Evolutionary conservation across 2,113 vertebrate species (phyloP).

Genomic region (Syngnathus scovelli): DNA sequence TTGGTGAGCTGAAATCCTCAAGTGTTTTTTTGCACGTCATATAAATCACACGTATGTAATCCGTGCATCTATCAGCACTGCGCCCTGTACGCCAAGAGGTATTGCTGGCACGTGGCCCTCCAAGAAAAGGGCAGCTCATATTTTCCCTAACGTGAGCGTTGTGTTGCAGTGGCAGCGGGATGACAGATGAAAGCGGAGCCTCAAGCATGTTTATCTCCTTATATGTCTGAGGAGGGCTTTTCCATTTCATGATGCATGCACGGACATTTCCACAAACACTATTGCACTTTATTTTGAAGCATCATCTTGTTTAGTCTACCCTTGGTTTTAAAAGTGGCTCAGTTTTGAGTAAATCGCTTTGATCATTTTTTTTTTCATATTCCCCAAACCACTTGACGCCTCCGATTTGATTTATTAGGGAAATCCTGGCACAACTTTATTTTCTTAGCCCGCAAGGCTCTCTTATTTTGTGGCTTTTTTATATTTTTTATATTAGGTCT

Average conservation of each 20-base stretch:
- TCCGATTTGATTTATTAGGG: not conserved
- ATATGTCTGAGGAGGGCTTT: constrained; percentile 54
- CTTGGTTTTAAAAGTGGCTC: no score
- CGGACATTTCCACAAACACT: constrained; percentile 39
- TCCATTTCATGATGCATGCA: constrained; percentile 36
- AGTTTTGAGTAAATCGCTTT: no score
- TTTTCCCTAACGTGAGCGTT: constrained; percentile 8
- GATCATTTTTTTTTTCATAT: not conserved
- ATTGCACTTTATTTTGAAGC: constrained; percentile 21
- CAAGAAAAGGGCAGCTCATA: constrained; percentile 22
- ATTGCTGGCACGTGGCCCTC: not conserved
- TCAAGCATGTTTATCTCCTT: constrained; percentile 46
- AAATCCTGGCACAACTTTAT: not conserved
- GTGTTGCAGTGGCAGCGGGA: constrained; percentile 14
- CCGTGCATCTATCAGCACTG: not conserved
- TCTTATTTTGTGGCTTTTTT: no score
- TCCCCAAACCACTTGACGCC: not conserved
- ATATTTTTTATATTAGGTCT: no score
- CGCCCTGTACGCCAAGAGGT: not conserved
- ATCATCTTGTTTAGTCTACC: constrained; percentile 30
- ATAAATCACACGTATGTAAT: constrained; percentile 2
- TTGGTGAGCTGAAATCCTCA: not conserved
- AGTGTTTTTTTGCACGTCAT: not conserved
- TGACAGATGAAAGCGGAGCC: constrained; percentile 27
- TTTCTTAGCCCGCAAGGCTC: no score